Evolutionary conservation across 1,140 invertebrate species (phyloP).

Genomic region (Lordiphosa collinella): DNA sequence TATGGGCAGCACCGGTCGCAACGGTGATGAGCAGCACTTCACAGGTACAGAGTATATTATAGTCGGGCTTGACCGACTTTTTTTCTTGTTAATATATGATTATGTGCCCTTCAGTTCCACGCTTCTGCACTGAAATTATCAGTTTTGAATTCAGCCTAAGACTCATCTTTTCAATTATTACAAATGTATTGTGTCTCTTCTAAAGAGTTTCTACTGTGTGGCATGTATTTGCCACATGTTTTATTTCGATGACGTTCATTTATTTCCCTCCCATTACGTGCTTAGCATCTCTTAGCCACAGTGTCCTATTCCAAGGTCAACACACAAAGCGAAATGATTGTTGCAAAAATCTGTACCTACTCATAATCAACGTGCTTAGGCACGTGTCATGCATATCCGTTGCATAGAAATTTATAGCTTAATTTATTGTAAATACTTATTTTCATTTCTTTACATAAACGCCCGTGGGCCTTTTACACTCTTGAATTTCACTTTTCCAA

Average conservation of each 20-base stretch:
- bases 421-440: background rate
- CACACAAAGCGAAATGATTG: background rate
- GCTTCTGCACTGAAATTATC: too few species aligned
- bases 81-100: too few species aligned
- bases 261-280: constrained; percentile 11
- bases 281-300: constrained; percentile 16
- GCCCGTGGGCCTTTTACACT: too few species aligned
- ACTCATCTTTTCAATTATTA: too few species aligned
- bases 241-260: background rate
- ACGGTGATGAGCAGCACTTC: too few species aligned
- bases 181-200: too few species aligned
- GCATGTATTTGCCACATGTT: background rate
- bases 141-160: too few species aligned
- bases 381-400: background rate
- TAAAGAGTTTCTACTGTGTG: background rate
- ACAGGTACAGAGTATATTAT: too few species aligned
- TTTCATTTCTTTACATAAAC: background rate
- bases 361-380: background rate
- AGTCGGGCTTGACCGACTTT: too few species aligned
- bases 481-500: too few species aligned
- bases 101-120: too few species aligned
- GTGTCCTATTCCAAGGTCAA: constrained; percentile 29
- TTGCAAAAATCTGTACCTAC: background rate
- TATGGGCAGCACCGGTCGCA: too few species aligned
- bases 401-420: background rate